Base-by-base conservation (phyloP, 2,113 vertebrate genomes). In the Amphilophus citrinellus region DNA sequence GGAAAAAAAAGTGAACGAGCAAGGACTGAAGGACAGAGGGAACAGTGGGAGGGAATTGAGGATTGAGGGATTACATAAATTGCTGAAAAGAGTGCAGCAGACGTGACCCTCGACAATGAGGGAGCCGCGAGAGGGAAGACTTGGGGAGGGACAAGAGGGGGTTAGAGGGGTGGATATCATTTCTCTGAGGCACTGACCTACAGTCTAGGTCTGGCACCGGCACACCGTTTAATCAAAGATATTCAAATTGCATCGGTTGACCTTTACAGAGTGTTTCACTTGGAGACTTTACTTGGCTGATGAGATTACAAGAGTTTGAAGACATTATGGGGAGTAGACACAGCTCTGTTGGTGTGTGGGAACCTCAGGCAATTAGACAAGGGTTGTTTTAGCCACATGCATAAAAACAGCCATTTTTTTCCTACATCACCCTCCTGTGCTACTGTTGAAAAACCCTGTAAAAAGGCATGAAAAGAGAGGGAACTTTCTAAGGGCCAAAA, bases 211-310 rank as follows among this genome's bases (percentile, higher is more conserved):
- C 83, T 84, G 81, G 77, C 77, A 80, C 61, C 22, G 60, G 79
- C 80, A 56, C 81, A 61, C 75, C 44, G 71, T 93, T 93, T 93
- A 92, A 95, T 94, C 90, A 94, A 89, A 93, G 91, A 90, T 92
- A 91, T 92, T 93, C 86, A 94, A 94, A 94, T 94, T 89, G 79
- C 87, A 75, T 79, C 20, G 83, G 78, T 84, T 93, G 94, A 94
- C 94, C 94, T 94, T 94, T 93, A 59, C 79, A 30, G 81, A 75
- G 65, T 87, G 82, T 90, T 90, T 88, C 84, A 87, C 80, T 88
- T 7, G 22, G 84, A 91, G 91, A 83, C 84, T 86, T 83, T 61
- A 61, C 62, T 61, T 79, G 8, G 76, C 80, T 59, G 77, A 84
- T 35, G 56, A 84, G 81, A 88, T 88, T 80, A 87, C 84, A 83